A percentile compares a stretch with the other conserved stretches of the same genome.
phyloP scores from a whole-genome alignment of 2,888 invertebrate genomes.

The Melanotus villosus region DNA sequence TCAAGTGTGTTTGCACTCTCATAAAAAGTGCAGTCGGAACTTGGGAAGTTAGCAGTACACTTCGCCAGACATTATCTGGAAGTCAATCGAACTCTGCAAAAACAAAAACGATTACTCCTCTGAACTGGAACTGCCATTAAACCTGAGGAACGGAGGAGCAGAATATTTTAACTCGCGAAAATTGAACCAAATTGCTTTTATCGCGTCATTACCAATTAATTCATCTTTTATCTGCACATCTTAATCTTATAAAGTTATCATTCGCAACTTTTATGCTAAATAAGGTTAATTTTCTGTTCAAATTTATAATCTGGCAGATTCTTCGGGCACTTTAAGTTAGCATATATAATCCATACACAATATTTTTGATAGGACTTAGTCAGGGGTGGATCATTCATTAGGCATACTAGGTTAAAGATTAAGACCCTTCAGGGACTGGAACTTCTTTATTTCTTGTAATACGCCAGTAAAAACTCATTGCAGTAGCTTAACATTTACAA shows the following conservation, averaged over 20 bases:
- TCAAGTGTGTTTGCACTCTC: conserved; percentile 45
- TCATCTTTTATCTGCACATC: conserved; percentile 2
- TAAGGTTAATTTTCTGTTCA: too few relatives aligned
- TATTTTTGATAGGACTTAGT: too few relatives aligned
- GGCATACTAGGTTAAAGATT: too few relatives aligned
- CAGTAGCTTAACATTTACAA: too few relatives aligned
- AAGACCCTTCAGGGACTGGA: too few relatives aligned
- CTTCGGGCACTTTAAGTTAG: too few relatives aligned
- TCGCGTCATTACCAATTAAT: conserved; percentile 27
- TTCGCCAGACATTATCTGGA: conserved; percentile 45
- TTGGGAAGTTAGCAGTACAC: conserved; percentile 44
- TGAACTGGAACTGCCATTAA: conserved; percentile 33
- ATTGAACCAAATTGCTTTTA: conserved; percentile 34
- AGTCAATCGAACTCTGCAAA: conserved; percentile 44
- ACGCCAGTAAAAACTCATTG: too few relatives aligned
- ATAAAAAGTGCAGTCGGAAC: conserved; percentile 45
- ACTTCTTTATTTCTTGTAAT: too few relatives aligned
- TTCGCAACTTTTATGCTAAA: too few relatives aligned
- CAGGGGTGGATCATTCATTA: too few relatives aligned
- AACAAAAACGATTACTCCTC: conserved; percentile 32
- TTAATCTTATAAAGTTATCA: background rate
- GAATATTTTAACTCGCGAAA: conserved; percentile 29
- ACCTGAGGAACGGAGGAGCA: conserved; percentile 11
- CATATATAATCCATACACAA: too few relatives aligned
- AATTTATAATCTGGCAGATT: too few relatives aligned